These are phyloP conservation scores for Okamejei kenojei DNA, from an alignment of 2,797 vertebrate species.

Conservation along the genomic window DNA sequence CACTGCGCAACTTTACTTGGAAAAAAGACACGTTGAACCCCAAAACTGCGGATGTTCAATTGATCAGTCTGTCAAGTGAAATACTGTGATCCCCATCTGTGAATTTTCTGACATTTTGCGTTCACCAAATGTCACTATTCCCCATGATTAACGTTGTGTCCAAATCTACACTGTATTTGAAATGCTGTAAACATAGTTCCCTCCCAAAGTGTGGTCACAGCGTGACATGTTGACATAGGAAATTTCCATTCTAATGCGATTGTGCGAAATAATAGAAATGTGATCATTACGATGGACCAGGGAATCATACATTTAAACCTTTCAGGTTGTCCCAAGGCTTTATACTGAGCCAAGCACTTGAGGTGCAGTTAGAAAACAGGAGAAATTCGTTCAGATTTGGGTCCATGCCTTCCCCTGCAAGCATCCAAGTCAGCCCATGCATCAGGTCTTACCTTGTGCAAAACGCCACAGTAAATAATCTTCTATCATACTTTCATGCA, in stretches of 20 bases:
- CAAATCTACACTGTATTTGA: not conserved
- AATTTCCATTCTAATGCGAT: not conserved
- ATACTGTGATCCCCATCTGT: not conserved
- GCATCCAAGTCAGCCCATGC: too few relatives aligned
- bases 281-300: not conserved
- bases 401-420: too few relatives aligned
- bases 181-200: not conserved
- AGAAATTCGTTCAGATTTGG: too few relatives aligned
- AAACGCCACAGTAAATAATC: too few relatives aligned
- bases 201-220: not conserved
- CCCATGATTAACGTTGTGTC: not conserved
- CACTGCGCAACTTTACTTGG: too few relatives aligned
- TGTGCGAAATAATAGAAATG: not conserved
- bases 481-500: too few relatives aligned
- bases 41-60: not conserved
- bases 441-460: too few relatives aligned
- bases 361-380: too few relatives aligned
- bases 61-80: not conserved
- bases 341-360: not conserved
- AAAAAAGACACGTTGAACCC: not conserved
- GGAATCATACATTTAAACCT: not conserved
- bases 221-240: not conserved
- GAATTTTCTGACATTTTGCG: not conserved
- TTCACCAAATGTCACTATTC: not conserved
- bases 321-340: not conserved